Evolutionary conservation across 1,140 invertebrate genomes (phyloP).

Genomic region (Drosophila equinoxialis): DNA sequence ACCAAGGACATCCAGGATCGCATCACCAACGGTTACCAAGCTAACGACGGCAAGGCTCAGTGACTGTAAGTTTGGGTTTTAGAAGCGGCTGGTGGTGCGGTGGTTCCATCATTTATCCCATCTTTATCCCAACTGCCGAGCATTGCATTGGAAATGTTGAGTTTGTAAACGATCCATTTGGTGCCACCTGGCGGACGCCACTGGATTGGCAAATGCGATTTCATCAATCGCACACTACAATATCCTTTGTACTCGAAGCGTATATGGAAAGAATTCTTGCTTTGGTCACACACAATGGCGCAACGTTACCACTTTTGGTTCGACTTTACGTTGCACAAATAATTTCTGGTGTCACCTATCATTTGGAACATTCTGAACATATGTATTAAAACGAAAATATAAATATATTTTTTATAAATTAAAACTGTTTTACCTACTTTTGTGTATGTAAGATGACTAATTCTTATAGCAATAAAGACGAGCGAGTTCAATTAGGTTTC

Average conservation of each 20-base stretch:
- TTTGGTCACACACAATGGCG: slow-evolving; percentile 13
- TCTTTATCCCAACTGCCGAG: slow-evolving; percentile 86
- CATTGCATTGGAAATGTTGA: slow-evolving; percentile 82
- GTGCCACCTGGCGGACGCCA: no score
- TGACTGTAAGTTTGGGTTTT: slow-evolving; percentile 82
- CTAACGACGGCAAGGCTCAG: slow-evolving; percentile 68
- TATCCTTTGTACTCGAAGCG: no score
- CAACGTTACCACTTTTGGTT: slow-evolving; percentile 25
- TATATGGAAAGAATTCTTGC: no score
- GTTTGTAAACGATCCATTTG: no score
- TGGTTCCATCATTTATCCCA: slow-evolving; percentile 84
- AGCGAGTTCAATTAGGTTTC: no score
- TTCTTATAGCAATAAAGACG: no score
- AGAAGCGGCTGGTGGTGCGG: slow-evolving; percentile 84
- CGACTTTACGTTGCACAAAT: slow-evolving; percentile 34
- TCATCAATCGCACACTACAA: no score
- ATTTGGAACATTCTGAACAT: slow-evolving; percentile 66
- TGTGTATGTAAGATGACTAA: neutral
- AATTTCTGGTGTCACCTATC: slow-evolving; percentile 83
- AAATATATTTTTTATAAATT: neutral
- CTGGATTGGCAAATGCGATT: no score
- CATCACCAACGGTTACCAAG: slow-evolving; percentile 58
- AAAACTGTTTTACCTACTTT: neutral
- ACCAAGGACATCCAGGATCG: slow-evolving; percentile 38
- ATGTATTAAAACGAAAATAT: slow-evolving; percentile 18